Conservation (phyloP, 2,888 invertebrate genomes). For the Selenia dentaria region DNA sequence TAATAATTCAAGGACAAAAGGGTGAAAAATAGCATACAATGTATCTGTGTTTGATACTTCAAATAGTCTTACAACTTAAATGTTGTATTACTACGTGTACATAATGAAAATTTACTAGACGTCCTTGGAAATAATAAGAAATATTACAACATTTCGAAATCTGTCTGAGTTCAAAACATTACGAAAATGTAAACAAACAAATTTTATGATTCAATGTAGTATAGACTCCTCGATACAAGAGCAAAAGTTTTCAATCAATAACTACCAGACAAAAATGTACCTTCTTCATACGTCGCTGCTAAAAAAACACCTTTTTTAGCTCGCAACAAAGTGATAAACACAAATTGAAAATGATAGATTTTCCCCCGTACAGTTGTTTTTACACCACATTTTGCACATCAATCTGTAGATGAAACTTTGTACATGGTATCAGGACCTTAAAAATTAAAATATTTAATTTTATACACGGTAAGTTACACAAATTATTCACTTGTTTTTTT, state of each 20-base stretch:
- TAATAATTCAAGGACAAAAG: neutral
- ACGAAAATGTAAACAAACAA: too few species aligned
- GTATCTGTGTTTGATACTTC: too few species aligned
- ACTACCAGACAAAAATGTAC: conserved; percentile 56
- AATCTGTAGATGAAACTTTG: conserved; percentile 8
- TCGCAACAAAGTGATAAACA: conserved; percentile 27
- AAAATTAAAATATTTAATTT: conserved; percentile 11
- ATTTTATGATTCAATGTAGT: too few species aligned
- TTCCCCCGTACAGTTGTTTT: conserved; percentile 31
- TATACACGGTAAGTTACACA: conserved; percentile 46
- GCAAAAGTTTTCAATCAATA: conserved; percentile 56
- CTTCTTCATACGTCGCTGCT: conserved; percentile 49
- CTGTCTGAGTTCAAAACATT: too few species aligned
- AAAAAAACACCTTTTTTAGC: conserved; percentile 60
- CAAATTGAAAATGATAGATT: conserved; percentile 26
- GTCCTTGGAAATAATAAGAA: too few species aligned
- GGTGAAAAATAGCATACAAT: too few species aligned
- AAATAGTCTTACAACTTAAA: too few species aligned
- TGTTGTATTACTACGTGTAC: too few species aligned
- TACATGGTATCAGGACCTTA: conserved; percentile 1
- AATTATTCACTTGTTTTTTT: conserved; percentile 56
- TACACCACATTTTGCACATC: conserved; percentile 16
- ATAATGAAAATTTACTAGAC: too few species aligned
- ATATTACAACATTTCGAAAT: too few species aligned
- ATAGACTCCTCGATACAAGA: conserved; percentile 19